Evolutionary conservation across 2,888 invertebrate species (phyloP).

Genomic region (Drosophila bunnanda): DNA sequence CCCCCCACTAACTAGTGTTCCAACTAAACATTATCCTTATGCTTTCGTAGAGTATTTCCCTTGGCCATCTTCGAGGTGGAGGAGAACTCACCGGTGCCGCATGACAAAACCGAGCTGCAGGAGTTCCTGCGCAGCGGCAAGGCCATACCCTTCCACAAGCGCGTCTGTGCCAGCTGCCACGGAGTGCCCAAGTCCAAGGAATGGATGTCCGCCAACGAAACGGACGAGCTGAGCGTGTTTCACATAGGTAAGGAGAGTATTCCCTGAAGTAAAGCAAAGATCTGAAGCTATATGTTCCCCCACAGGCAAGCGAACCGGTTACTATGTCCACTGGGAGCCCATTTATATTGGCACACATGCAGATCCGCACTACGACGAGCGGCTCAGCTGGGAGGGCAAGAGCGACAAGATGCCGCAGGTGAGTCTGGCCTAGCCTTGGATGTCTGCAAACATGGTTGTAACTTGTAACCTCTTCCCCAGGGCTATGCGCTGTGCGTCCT

Average conservation of each 20-base stretch:
- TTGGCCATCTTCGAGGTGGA: slow-evolving; percentile 95
- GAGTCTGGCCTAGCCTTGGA: slow-evolving; percentile 44
- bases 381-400: slow-evolving; percentile 97
- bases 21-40: background rate
- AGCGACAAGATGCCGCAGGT: slow-evolving; percentile 99
- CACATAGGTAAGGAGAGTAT: slow-evolving; percentile 85
- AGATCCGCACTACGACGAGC: slow-evolving; percentile 95
- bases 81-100: slow-evolving; percentile 87
- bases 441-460: background rate
- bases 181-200: slow-evolving; percentile 93
- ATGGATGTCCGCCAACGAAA: slow-evolving; percentile 91
- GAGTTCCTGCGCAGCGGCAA: slow-evolving; percentile 90
- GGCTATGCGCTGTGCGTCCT: slow-evolving; percentile 95
- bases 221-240: slow-evolving; percentile 90
- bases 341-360: slow-evolving; percentile 96
- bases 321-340: slow-evolving; percentile 95
- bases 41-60: slow-evolving; percentile 90
- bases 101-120: slow-evolving; percentile 90
- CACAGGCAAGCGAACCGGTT: slow-evolving; percentile 91
- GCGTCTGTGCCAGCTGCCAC: slow-evolving; percentile 94
- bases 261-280: accelerated
- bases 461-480: slow-evolving; percentile 85
- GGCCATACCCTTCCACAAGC: slow-evolving; percentile 96
- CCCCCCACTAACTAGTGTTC: accelerated
- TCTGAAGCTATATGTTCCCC: no score